phyloP scores from a whole-genome alignment of 2,797 vertebrate genomes.

The Dermochelys coriacea region DNA sequence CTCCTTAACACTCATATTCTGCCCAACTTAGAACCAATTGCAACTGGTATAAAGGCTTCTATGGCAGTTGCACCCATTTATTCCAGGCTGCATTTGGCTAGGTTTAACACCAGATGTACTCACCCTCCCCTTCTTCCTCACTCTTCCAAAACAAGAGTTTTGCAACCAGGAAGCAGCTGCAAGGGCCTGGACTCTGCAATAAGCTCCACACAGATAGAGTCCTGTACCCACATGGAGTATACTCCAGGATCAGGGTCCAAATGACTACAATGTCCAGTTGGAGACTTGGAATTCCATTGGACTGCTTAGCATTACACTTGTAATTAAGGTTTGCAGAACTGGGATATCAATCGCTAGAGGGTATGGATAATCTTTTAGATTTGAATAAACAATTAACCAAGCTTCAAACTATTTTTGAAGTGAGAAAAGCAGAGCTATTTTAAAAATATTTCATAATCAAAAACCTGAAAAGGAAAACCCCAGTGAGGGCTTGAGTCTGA shows the following conservation, averaged over 20 bases:
- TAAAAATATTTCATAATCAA: not conserved
- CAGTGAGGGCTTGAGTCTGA: not conserved
- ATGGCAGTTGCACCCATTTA: not conserved
- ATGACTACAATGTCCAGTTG: not conserved
- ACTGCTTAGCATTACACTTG: not conserved
- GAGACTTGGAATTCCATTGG: not conserved
- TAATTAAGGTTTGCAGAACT: not conserved
- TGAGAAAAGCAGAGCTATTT: not conserved
- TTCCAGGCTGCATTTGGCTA: not conserved
- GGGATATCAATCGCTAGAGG: not conserved
- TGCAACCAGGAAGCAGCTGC: not conserved
- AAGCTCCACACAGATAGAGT: not conserved
- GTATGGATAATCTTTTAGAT: not conserved
- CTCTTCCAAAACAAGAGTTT: not conserved
- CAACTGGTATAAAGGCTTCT: not conserved
- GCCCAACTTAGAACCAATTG: not conserved
- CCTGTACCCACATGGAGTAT: not conserved
- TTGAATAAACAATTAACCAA: not conserved
- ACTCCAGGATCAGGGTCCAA: not conserved
- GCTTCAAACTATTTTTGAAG: not conserved
- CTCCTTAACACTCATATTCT: not conserved
- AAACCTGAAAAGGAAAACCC: not conserved
- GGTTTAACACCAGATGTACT: not conserved
- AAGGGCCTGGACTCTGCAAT: not conserved
- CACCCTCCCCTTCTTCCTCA: not conserved